Conservation (phyloP, 2,888 invertebrate genomes). For the Rhyacophila evoluta region DNA sequence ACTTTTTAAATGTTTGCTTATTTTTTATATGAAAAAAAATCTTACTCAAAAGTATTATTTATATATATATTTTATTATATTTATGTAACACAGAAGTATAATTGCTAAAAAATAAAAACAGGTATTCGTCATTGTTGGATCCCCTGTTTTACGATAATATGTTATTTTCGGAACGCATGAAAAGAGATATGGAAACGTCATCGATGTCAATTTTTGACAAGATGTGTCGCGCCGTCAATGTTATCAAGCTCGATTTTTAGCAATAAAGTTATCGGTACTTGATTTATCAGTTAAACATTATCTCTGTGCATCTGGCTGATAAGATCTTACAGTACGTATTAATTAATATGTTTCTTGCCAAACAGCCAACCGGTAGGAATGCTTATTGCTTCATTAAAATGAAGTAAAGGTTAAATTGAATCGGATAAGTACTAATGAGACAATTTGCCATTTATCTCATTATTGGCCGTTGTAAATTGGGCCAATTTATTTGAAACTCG, state of each 20-base stretch:
- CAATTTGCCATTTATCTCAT: background rate
- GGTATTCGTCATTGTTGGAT: too few relatives aligned
- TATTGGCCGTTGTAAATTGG: background rate
- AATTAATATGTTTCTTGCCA: background rate
- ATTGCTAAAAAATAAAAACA: too few relatives aligned
- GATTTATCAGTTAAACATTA: background rate
- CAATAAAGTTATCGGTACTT: background rate
- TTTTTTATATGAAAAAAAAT: too few relatives aligned
- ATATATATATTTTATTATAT: too few relatives aligned
- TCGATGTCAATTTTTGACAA: conserved; percentile 49
- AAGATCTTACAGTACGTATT: background rate
- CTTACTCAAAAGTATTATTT: too few relatives aligned
- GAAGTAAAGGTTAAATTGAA: background rate
- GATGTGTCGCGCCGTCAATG: conserved; percentile 30
- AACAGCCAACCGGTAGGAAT: background rate
- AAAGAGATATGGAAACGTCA: conserved; percentile 39
- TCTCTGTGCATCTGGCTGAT: background rate
- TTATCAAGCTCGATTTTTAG: background rate
- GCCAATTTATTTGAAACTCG: background rate
- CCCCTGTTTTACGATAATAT: too few relatives aligned
- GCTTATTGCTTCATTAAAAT: background rate
- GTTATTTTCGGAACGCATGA: background rate
- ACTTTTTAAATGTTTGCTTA: too few relatives aligned
- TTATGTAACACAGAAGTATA: too few relatives aligned
- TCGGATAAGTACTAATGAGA: background rate